Evolutionary conservation across 2,113 vertebrate genomes (phyloP).

Genomic region (Melozone crissalis): DNA sequence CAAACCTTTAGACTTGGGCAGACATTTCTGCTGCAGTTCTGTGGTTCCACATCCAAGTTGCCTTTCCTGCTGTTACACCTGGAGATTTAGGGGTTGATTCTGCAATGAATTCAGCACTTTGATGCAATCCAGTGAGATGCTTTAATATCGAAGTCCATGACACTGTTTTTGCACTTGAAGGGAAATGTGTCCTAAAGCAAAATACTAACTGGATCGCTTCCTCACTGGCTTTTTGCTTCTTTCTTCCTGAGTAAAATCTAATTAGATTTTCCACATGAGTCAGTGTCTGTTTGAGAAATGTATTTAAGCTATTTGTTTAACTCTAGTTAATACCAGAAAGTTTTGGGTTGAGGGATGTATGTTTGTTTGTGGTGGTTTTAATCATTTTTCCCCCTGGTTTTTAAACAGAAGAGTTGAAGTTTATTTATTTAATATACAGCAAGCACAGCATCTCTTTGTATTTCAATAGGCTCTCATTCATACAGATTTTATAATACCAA

Average conservation of each 20-base stretch:
- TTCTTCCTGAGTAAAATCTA: background rate
- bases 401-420: background rate
- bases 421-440: background rate
- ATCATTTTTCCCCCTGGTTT: background rate
- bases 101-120: background rate
- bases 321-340: background rate
- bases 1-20: background rate
- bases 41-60: background rate
- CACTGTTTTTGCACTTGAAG: background rate
- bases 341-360: fast-evolving
- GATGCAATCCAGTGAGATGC: background rate
- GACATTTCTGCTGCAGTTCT: background rate
- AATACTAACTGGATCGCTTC: background rate
- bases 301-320: background rate
- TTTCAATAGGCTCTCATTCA: fast-evolving
- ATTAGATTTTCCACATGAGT: background rate
- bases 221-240: background rate
- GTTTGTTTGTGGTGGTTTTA: background rate
- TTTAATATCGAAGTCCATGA: background rate
- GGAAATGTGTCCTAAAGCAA: background rate
- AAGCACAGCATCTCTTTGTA: background rate
- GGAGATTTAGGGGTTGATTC: background rate
- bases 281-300: background rate
- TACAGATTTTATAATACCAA: background rate
- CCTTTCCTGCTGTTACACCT: background rate